Base-by-base conservation (phyloP, 2,888 invertebrate species). In the Trachelus tabidus region DNA sequence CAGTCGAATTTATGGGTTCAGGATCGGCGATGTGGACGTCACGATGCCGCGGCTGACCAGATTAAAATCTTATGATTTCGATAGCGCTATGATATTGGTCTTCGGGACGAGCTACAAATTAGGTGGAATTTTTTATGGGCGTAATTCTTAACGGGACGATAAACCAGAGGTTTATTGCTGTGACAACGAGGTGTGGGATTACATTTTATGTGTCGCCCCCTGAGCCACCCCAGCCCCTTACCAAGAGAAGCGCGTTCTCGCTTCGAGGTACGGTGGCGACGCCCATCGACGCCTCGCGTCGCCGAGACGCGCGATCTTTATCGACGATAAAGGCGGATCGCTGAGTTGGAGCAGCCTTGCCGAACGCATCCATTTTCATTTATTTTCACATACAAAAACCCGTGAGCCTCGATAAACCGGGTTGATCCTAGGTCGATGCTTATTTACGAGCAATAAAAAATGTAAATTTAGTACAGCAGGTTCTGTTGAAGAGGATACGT, bases 131-230 rank as follows among this genome's bases (percentile, higher is more conserved):
- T 79, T 85, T 85, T 83, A 84, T 82, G 83, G 82, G 83, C 75
- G 79, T 80, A 76, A 81, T 80, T 82, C 79, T 83, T 78, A 81
- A 76, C 78, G 35, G 69, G 34, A 73, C 34, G 77, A 82, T 82
- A 85, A 83, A 84, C 81, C 83, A 82, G 73, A 73, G 79, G 79
- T 84, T 84, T 84, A 84, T 82, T 79, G 80, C 80, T 75, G 79
- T 80, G 78, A 79, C 78, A 81, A 80, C 80, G 79, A 82, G 82
- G 75, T 77, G 77, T 78, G 77, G 82, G 81, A 84, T 85, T 82
- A 82, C 81, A 81, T 74, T 84, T 84, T 84, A 84, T 81, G 80
- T 80, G 80, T 82, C 80, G 79, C 80, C 80, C 76, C 75, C 75
- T 75, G 76, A 68, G 69, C 76, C 37, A 4, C 4, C 37, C 12